A percentile compares a stretch with the other conserved stretches of the same genome.
These are phyloP conservation scores for Adrianichthys oophorus DNA, from an alignment of 2,797 vertebrate species.

Conservation along the genomic window DNA sequence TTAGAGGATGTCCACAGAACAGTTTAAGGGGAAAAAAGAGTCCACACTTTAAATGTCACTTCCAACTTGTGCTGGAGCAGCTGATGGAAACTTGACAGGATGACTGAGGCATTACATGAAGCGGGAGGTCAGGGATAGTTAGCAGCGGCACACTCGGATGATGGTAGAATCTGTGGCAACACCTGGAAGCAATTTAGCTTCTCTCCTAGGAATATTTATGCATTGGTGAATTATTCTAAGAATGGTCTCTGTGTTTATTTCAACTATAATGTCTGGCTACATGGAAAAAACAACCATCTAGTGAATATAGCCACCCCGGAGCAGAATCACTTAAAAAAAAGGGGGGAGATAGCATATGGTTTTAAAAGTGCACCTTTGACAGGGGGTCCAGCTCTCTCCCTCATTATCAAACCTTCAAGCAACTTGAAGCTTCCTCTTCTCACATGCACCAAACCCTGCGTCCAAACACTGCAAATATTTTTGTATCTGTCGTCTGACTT, in stretches of 20 bases:
- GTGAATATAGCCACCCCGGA: constrained; percentile 16
- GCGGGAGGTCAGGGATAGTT: constrained; percentile 34
- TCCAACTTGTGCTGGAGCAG: constrained; percentile 38
- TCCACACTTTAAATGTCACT: constrained; percentile 29
- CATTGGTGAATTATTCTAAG: constrained; percentile 67
- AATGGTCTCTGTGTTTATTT: constrained; percentile 66
- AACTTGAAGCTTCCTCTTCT: constrained; percentile 29
- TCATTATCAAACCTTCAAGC: constrained; percentile 33
- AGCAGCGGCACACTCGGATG: constrained; percentile 32
- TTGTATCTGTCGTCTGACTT: constrained; percentile 50
- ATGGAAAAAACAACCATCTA: constrained; percentile 29
- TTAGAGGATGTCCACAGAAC: constrained; percentile 27
- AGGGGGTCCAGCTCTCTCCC: constrained; percentile 6
- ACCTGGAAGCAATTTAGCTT: constrained; percentile 69
- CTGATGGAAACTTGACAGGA: constrained; percentile 45
- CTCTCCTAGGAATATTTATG: constrained; percentile 64
- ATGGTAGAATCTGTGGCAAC: constrained; percentile 44
- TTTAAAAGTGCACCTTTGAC: constrained; percentile 29
- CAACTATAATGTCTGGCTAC: constrained; percentile 47
- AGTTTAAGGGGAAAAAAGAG: constrained; percentile 26
- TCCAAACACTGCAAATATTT: constrained; percentile 71
- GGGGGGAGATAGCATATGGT: constrained; percentile 4
- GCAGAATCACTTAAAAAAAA: constrained; percentile 9
- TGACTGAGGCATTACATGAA: constrained; percentile 34
- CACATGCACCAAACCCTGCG: constrained; percentile 19